Evolutionary conservation across 2,113 vertebrate genomes (phyloP).

Genomic region (Chunga burmeisteri): DNA sequence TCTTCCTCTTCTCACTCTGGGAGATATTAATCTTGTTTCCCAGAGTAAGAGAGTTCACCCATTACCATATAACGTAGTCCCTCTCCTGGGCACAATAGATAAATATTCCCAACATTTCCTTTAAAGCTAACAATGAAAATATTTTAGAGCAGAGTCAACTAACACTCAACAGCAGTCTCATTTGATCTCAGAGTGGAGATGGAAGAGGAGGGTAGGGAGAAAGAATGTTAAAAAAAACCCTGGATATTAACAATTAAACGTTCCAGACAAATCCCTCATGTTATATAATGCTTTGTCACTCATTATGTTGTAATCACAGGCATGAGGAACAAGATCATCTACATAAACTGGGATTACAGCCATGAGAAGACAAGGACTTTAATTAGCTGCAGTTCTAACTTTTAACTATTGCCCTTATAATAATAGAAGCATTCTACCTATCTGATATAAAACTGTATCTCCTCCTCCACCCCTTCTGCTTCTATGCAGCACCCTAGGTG

Average conservation of each 20-base stretch:
- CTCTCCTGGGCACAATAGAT: neutral
- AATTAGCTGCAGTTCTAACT: neutral
- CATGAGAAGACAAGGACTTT: neutral
- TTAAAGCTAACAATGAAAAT: conserved; percentile 15
- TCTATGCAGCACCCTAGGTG: neutral
- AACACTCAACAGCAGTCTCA: neutral
- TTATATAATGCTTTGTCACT: conserved; percentile 2
- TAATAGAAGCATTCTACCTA: neutral
- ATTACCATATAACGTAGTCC: neutral
- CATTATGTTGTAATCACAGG: neutral
- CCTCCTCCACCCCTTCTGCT: neutral
- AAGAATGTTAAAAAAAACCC: neutral
- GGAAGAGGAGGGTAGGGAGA: neutral
- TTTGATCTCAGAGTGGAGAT: neutral
- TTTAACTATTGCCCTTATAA: neutral
- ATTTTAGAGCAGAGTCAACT: neutral
- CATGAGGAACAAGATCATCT: neutral
- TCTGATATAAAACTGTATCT: neutral
- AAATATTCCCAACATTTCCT: conserved; percentile 8
- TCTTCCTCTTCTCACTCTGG: neutral
- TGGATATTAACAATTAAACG: neutral
- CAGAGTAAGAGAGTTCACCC: neutral
- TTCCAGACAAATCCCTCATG: neutral
- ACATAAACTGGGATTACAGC: neutral
- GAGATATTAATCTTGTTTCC: conserved; percentile 39